Base-by-base conservation (phyloP, 1,140 invertebrate genomes). In the Drosophila tani region DNA sequence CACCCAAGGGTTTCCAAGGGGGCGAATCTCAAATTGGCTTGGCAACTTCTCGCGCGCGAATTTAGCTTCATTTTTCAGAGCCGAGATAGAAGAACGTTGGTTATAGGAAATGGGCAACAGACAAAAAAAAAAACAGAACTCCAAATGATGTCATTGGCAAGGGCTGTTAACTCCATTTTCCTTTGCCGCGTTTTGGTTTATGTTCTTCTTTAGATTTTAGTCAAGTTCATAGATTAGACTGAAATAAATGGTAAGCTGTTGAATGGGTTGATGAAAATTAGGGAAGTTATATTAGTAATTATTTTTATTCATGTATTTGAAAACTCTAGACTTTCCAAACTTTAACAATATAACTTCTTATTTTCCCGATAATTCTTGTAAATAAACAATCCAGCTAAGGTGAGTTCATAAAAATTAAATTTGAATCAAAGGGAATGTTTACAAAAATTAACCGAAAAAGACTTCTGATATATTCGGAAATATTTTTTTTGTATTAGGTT, bases 131-230 rank as follows among this genome's bases (percentile, higher is more conserved):
- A 56, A 47, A 49, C 21, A 73, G 17, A 58, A 43, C 38, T 57
- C 5, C 19, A 45, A 73, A 73, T 73, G 70, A 73, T 73, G 70
- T 73, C 70, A 73, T 73, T 51, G 68, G 46, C 51, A 59, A 71
- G 67, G 69, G 69, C 68, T 32, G 40, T 68, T 55, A 68, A 14
- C 65, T 70, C 21, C 12, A 67, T 35, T 70, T 67, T 67, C 27
- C 7, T 35, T 47, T 27, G 7, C 40, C 38, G 51, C 14, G 35
- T 17, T 68, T 62, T 65, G 7, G 27, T 0, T 24, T 56, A 15
- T 32, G 7, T 41, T 56, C 12, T 55, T 14, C 14, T 40, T 14
- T 56, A 56, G 32, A 56, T 40, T 40, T 40, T 56, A 56, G 14
- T 15, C 7, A 24, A 40, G 21, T 56, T 55, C 5, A 40, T 21